Percentiles rank a stretch among this genome's conserved stretches.
Evolutionary conservation across 2,888 invertebrate genomes (phyloP).

Genomic region (Diarsia mendica): DNA sequence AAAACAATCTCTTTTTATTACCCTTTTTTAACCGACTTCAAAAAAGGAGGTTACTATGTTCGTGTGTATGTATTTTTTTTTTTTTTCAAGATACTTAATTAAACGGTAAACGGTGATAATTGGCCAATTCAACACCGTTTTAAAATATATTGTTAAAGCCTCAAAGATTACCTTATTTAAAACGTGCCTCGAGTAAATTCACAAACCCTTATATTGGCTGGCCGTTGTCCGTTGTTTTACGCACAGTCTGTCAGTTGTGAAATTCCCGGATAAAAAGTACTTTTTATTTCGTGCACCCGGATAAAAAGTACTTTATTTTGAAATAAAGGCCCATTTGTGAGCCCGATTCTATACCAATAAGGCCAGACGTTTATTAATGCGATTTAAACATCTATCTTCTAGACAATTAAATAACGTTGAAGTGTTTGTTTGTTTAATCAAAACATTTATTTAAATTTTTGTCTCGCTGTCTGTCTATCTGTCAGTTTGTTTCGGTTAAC

Average conservation of each 20-base stretch:
- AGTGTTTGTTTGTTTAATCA: no score
- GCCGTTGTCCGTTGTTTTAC: neutral
- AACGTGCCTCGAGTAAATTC: neutral
- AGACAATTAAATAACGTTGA: no score
- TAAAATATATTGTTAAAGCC: neutral
- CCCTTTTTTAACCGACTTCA: neutral
- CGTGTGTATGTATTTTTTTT: no score
- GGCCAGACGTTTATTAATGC: neutral
- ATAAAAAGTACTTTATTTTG: neutral
- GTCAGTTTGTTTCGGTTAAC: no score
- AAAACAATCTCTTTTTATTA: neutral
- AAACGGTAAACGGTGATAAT: conserved; percentile 10
- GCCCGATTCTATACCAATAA: neutral
- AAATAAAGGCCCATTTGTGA: neutral
- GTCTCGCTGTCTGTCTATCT: no score
- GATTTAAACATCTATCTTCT: neutral
- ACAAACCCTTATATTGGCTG: neutral
- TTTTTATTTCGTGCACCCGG: neutral
- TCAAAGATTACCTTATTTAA: conserved; percentile 7
- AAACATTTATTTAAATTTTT: no score
- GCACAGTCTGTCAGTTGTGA: neutral
- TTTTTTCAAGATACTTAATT: conserved; percentile 9
- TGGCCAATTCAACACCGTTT: neutral
- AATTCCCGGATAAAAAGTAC: neutral
- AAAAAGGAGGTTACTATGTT: no score